Evolutionary conservation across 2,797 vertebrate genomes (phyloP), one percentile per base, ranked within the genome.

Genomic region (Neomorphus geoffroyi): DNA sequence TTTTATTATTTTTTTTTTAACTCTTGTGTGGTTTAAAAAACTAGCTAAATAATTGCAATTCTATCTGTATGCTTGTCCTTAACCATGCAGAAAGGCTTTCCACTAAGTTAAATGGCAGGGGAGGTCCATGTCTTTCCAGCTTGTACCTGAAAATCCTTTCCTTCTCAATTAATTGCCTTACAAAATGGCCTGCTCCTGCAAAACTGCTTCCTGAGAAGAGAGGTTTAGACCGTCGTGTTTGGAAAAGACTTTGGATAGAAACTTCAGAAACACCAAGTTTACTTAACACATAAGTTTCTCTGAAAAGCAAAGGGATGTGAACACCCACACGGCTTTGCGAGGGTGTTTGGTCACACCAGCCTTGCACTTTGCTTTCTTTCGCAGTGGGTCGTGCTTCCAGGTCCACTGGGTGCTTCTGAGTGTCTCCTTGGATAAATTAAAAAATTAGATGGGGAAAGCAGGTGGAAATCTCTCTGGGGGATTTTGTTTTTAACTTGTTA

Each of bases 401-500:
- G 50, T 73, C 66, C 43, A 26, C 69, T 86, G 74, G 35, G n/a
- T 92, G 33, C 73, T 94, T 86, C 80, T 77, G 62, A 67, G 72
- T 79, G 71, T 85, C 80, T 78, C 37, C n/a, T 79, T 88, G 83
- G 86, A 70, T 89, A 95, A 96, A 91, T 61, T 71, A 83, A 75
- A 93, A 92, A 94, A 93, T 50, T 46, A 93, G 61, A 89, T 82
- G 87, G 80, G 50, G 84, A 93, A 96, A 94, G 80, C 96, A 93
- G 89, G 51, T 93, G 86, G 89, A 92, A 88, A 71, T 65, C 82
- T 91, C 93, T 58, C 93, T 13, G 69, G 96, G 93, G 94, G 79
- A 74, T 92, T 77, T 94, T 96, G 92, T 94, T 96, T 96, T 94
- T 94, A 88, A 94, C 89, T 88, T 94, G 73, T 89, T 80, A 19